Evolutionary conservation across 2,797 vertebrate genomes (phyloP).

Genomic region (Picus viridis): DNA sequence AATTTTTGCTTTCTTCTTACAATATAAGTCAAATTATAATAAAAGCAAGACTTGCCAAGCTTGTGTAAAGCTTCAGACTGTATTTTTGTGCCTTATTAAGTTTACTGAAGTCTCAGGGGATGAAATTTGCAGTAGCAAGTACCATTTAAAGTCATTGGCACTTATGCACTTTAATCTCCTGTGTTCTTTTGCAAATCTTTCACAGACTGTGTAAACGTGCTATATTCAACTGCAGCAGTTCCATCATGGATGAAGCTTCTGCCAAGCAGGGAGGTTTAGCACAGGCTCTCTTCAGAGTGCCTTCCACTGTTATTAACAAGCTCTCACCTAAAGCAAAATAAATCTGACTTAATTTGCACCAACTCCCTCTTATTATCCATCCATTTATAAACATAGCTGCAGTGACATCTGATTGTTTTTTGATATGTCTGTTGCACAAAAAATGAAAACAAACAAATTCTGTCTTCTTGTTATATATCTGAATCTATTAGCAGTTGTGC

Average conservation of each 20-base stretch:
- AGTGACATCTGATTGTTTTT: slow-evolving; percentile 9
- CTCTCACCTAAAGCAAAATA: slow-evolving; percentile 47
- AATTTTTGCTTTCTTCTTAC: not conserved
- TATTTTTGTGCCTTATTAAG: slow-evolving; percentile 9
- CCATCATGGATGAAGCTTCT: slow-evolving; percentile 22
- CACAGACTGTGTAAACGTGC: slow-evolving; percentile 36
- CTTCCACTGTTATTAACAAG: slow-evolving; percentile 36
- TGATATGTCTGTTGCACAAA: not conserved
- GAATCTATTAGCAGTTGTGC: not conserved
- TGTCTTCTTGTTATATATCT: not conserved
- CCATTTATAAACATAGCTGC: not conserved
- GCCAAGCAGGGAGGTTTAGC: slow-evolving; percentile 41
- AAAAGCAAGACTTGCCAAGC: not conserved
- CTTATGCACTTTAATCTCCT: slow-evolving; percentile 53
- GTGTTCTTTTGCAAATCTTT: slow-evolving; percentile 57
- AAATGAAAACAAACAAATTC: not conserved
- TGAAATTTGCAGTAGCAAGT: slow-evolving; percentile 44
- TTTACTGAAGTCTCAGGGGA: slow-evolving; percentile 38
- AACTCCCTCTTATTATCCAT: slow-evolving; percentile 18
- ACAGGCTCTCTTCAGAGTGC: not conserved
- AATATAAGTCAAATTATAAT: not conserved
- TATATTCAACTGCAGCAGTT: slow-evolving; percentile 20
- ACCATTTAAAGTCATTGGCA: slow-evolving; percentile 54
- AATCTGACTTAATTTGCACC: slow-evolving; percentile 40
- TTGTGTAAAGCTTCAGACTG: slow-evolving; percentile 10